Percentiles rank a stretch among this genome's conserved stretches.
These are phyloP conservation scores for Cardiocondyla obscurior DNA, from an alignment of 1,140 invertebrate species.

Conservation along the genomic window DNA sequence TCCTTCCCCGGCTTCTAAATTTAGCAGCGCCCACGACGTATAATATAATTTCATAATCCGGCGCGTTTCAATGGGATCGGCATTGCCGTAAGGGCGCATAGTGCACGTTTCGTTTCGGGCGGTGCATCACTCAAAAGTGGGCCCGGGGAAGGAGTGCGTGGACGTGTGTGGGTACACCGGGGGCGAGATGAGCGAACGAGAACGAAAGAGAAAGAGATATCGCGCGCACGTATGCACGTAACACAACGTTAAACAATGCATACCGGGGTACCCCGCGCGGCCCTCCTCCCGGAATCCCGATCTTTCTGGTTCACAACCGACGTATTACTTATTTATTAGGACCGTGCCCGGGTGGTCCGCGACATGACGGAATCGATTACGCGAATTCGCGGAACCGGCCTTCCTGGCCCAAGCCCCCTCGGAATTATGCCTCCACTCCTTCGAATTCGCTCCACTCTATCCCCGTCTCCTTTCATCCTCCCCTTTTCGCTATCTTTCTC, in stretches of 20 bases:
- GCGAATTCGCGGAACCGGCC: conserved; percentile 82
- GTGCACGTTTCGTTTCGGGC: conserved; percentile 3
- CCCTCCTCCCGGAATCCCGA: conserved; percentile 58
- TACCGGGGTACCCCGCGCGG: conserved; percentile 27
- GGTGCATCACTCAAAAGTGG: conserved; percentile 7
- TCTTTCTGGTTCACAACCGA: conserved; percentile 75
- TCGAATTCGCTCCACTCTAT: conserved; percentile 49
- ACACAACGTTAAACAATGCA: conserved; percentile 55
- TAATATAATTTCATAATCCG: neutral
- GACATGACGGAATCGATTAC: conserved; percentile 85
- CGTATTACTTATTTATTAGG: conserved; percentile 84
- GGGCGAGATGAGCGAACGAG: neutral
- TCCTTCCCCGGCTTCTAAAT: neutral
- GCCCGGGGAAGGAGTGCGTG: neutral
- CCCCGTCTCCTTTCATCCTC: conserved; percentile 45
- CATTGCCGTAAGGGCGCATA: neutral
- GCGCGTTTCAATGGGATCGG: no score
- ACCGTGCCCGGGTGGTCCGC: conserved; percentile 82
- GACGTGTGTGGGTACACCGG: no score
- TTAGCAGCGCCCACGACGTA: neutral
- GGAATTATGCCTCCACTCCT: conserved; percentile 74
- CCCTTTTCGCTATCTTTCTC: neutral
- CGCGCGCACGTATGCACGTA: neutral
- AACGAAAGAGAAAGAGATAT: neutral
- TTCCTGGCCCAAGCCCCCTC: conserved; percentile 64